Percentiles rank a stretch among this genome's conserved stretches.
These are phyloP conservation scores for Podarcis cretensis DNA, from an alignment of 2,113 vertebrate genomes.

Conservation along the genomic window DNA sequence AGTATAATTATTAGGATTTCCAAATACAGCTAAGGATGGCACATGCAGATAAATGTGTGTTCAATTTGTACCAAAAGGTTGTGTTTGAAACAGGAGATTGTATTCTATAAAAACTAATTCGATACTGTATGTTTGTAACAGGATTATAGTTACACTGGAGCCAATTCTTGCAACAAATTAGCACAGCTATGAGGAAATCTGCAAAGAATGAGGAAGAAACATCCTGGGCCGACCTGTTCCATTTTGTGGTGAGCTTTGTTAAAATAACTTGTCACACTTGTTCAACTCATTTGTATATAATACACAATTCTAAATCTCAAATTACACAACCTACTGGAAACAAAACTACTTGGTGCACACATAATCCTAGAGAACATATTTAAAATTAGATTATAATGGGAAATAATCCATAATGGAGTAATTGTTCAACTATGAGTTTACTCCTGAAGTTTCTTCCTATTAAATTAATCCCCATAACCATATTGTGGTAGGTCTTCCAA, in stretches of 20 bases:
- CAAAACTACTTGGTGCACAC: neutral
- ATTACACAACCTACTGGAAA: slow-evolving; percentile 16
- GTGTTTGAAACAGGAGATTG: neutral
- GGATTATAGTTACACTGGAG: slow-evolving; percentile 19
- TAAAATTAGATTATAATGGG: neutral
- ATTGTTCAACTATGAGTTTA: neutral
- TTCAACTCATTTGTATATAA: slow-evolving; percentile 27
- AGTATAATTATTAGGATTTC: neutral
- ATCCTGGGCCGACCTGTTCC: slow-evolving; percentile 41
- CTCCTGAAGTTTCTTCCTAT: neutral
- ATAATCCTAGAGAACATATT: neutral
- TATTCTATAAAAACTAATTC: neutral
- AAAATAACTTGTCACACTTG: slow-evolving; percentile 16
- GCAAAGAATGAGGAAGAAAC: slow-evolving; percentile 57
- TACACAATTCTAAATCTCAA: slow-evolving; percentile 26
- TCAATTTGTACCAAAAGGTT: neutral
- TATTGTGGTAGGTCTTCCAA: neutral
- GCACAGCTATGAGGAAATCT: slow-evolving; percentile 41
- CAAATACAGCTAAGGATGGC: neutral
- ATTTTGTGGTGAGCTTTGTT: slow-evolving; percentile 43
- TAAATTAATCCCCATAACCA: neutral
- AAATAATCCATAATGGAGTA: neutral
- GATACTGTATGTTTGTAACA: neutral
- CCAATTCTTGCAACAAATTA: slow-evolving; percentile 24
- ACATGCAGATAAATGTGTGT: neutral